phyloP scores from a whole-genome alignment of 2,888 invertebrate species.

The Aspidiotus rigidus region DNA sequence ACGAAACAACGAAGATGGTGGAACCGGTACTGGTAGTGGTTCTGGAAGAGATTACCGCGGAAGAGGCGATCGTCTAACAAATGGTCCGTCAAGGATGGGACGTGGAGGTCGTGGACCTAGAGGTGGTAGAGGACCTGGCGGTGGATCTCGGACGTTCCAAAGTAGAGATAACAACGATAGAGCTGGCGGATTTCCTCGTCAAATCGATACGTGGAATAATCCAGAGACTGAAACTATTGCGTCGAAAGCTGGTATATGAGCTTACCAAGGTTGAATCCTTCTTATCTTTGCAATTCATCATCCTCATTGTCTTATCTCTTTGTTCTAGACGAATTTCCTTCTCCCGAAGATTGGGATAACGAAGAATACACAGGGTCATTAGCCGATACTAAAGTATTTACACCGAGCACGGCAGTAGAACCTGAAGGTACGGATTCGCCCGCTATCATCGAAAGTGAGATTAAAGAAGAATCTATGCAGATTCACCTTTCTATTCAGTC shows the following conservation, averaged over 20 bases:
- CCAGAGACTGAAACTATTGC: conserved; percentile 39
- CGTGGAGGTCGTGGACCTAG: conserved; percentile 42
- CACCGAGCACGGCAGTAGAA: conserved; percentile 45
- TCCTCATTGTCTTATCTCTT: conserved; percentile 7
- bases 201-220: conserved; percentile 49
- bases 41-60: conserved; percentile 38
- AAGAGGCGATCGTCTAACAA: conserved; percentile 41
- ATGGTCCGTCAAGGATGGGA: conserved; percentile 40
- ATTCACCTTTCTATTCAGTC: conserved; percentile 24
- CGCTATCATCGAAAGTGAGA: conserved; percentile 17
- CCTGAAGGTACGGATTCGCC: conserved; percentile 14
- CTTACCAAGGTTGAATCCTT: not conserved
- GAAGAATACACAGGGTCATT: conserved; percentile 92
- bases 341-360: conserved; percentile 73
- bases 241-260: conserved; percentile 14
- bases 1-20: conserved; percentile 50
- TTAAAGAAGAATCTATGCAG: conserved; percentile 25
- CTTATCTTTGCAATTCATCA: not conserved
- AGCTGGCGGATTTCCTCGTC: conserved; percentile 40
- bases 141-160: conserved; percentile 42
- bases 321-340: conserved; percentile 46
- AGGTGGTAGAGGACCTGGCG: conserved; percentile 43
- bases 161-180: conserved; percentile 39
- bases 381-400: conserved; percentile 87
- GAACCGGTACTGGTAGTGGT: conserved; percentile 41